Evolutionary conservation across 2,797 vertebrate genomes (phyloP).

Genomic region (Knipowitschia caucasica): DNA sequence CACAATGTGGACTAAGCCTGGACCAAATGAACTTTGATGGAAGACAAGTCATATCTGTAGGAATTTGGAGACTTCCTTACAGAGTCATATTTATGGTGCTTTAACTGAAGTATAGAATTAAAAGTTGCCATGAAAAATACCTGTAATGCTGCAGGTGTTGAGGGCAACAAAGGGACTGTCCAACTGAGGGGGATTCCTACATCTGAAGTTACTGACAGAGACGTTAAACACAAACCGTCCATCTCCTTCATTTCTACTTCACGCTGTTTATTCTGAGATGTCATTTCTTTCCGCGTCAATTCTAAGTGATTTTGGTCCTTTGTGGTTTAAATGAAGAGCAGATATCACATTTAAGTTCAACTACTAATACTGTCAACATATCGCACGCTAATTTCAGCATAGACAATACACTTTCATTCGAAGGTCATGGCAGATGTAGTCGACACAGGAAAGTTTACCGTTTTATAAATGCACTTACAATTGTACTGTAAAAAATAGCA

Average conservation of each 20-base stretch:
- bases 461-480: conserved; percentile 54
- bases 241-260: conserved; percentile 24
- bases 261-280: conserved; percentile 33
- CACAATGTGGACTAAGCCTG: conserved; percentile 6
- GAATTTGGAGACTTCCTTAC: conserved; percentile 26
- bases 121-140: conserved; percentile 34
- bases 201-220: conserved; percentile 13
- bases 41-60: conserved; percentile 23
- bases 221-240: conserved; percentile 30
- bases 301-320: conserved; percentile 31
- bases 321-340: conserved; percentile 23
- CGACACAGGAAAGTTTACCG: conserved; percentile 32
- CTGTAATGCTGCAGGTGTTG: conserved; percentile 46
- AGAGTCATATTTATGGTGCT: conserved; percentile 39
- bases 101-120: conserved; percentile 36
- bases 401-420: conserved; percentile 30
- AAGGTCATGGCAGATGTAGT: conserved; percentile 36
- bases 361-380: conserved; percentile 10
- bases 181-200: conserved; percentile 36
- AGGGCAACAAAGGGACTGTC: conserved; percentile 41
- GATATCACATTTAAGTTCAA: conserved; percentile 25
- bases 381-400: conserved; percentile 32
- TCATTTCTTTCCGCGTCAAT: conserved; percentile 26
- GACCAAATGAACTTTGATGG: conserved; percentile 34
- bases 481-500: conserved; percentile 59